Evolutionary conservation across 1,140 invertebrate genomes (phyloP), one percentile per base, ranked within the genome.

Genomic region (Armadillidium nasatum): DNA sequence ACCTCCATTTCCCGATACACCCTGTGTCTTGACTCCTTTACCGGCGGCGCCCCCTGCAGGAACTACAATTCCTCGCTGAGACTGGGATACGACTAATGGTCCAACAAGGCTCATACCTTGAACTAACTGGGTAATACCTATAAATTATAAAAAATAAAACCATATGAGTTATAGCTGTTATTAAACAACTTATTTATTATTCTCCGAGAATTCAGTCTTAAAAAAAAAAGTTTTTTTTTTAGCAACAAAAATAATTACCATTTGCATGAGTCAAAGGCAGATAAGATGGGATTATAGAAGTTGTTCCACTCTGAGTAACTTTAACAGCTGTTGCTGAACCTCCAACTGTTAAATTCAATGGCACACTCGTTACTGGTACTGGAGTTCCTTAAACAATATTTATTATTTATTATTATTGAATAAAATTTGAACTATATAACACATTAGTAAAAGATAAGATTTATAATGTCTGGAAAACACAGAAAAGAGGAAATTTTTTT

Each of bases 41-140:
- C 86, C 85, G 86, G 86, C 54, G 86, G 85, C 9, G 85, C 84
- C 43, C 86, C 85, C 54, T 86, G 83, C 0, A 85, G 86, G 67
- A 85, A 86, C 73, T 7, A 85, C 84, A 19, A 85, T 84, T 13
- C 85, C 80, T 22, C 85, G 83, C 23, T 85, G 81, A 33, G 71
- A 66, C 72, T 79, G 78, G 11, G 78, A 79, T 23, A 79, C 78
- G 21, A 79, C 78, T 72, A 79, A 46, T 9, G 78, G 78, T 54
- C 74, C 75, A 21, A 79, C 68, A 23, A 79, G 46, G 84, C 73
- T 85, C 19, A 81, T 75, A 54, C 80, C 85, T 6, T 85, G 82
- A 44, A 87, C 85, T 54, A 85, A 84, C 78, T 86, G 85, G 23
- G 85, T 83, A 82, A 86, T 85, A 80, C 85, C 84, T 79, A 85